Evolutionary conservation across 2,113 vertebrate genomes (phyloP), one percentile per base, ranked within the genome.

Genomic region (Vulpes vulpes): DNA sequence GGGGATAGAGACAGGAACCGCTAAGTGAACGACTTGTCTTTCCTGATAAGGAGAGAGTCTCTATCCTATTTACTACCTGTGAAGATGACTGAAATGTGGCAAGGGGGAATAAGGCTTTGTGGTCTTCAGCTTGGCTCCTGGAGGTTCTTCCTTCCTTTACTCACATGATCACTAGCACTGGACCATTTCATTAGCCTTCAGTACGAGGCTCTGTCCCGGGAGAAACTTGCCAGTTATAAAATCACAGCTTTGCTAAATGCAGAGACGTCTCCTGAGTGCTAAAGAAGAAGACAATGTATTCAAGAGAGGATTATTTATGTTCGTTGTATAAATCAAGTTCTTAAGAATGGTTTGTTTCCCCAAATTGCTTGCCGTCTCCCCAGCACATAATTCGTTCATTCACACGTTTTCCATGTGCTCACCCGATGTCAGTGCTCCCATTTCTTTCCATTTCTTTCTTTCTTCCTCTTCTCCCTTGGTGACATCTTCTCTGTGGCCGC

Each of bases 371-470:
- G 16, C 51, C 69, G 32, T 79, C 71, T 90, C 43, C 79, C 74
- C 62, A 43, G 55, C 20, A 51, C 53, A n/a, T 78, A 65, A 30
- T 35, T 83, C 11, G 79, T 96, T 32, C n/a, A 49, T 79, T 80
- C 79, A 27, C 30, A 74, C 25, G 6, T 65, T 90, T 94, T 43
- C n/a, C 32, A 23, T 49, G 57, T 59, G 59, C 57, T 49, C 32
- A 65, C 1, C 38, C 6, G 1, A 30, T n/a, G 57, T 59, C 35
- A 10, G 2, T 38, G 35, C 35, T 79, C 32, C 23, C 57, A 20
- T 89, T 67, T 88, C 73, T 89, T 67, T 87, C n/a, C 53, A 25
- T 89, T 67, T 88, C 67, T 89, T 67, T 87, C n/a, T 85, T 76
- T 80, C 17, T 93, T 60, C 7, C 25, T 64, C 8, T 55, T 95